A percentile compares a stretch with the other conserved stretches of the same genome.
These are phyloP conservation scores for Poecilia latipinna DNA, from an alignment of 2,113 vertebrate genomes.

Conservation along the genomic window DNA sequence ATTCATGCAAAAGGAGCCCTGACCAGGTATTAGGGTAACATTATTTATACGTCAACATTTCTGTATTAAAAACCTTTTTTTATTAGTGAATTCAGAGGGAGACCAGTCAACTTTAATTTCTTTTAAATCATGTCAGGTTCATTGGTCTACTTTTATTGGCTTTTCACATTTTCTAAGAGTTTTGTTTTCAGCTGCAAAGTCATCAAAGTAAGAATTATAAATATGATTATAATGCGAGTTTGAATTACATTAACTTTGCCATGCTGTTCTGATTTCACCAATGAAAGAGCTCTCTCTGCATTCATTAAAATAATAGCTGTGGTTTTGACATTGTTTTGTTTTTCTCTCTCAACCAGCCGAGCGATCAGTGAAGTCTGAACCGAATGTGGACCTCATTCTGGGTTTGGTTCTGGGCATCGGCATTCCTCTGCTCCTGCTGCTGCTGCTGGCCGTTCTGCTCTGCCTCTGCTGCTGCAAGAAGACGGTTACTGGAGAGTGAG, in stretches of 20 bases:
- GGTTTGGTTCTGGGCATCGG: slow-evolving; percentile 83
- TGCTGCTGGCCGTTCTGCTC: slow-evolving; percentile 74
- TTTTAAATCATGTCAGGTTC: too few species aligned
- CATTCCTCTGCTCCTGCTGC: slow-evolving; percentile 80
- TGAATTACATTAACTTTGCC: neutral
- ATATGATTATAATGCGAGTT: neutral
- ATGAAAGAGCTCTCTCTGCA: neutral
- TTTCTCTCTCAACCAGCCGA: slow-evolving; percentile 41
- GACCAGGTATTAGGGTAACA: too few species aligned
- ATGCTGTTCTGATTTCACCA: neutral
- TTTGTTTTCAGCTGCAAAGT: too few species aligned
- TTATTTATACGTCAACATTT: too few species aligned
- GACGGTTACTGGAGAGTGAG: slow-evolving; percentile 79
- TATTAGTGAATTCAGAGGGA: too few species aligned
- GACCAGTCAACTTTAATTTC: too few species aligned
- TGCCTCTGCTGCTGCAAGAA: slow-evolving; percentile 79
- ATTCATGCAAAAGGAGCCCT: too few species aligned
- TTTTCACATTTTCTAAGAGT: too few species aligned
- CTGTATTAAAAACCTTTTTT: too few species aligned
- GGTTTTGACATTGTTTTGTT: neutral
- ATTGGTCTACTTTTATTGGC: too few species aligned
- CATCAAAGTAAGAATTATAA: too few species aligned
- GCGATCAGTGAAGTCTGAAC: neutral
- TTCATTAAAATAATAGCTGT: neutral
- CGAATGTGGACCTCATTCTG: slow-evolving; percentile 66